phyloP scores from a whole-genome alignment of 2,797 vertebrate species.

The Coendou prehensilis region DNA sequence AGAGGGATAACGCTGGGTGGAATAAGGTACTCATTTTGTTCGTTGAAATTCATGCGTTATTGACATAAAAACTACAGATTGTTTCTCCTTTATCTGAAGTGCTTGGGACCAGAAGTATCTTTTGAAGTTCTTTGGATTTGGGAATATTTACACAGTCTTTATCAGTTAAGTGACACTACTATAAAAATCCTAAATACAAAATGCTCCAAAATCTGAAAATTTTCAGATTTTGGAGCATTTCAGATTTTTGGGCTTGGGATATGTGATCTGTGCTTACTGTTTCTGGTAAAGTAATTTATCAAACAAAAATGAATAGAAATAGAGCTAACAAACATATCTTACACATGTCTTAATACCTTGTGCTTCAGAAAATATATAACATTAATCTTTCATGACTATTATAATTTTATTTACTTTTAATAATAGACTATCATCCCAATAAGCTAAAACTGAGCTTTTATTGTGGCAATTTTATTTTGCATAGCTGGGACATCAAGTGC shows the following conservation, averaged over 20 bases:
- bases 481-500: conserved; percentile 49
- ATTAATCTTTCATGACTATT: not conserved
- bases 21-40: not conserved
- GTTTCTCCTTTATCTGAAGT: not conserved
- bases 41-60: not conserved
- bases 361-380: conserved; percentile 39
- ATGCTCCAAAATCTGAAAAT: not conserved
- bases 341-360: not conserved
- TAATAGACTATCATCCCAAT: conserved; percentile 36
- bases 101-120: not conserved
- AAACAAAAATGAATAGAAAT: conserved; percentile 65
- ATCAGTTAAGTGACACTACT: not conserved
- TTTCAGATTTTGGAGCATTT: not conserved
- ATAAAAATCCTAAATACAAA: not conserved
- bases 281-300: conserved; percentile 56
- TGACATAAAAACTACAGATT: not conserved
- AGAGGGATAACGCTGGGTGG: not conserved
- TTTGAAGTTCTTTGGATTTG: not conserved
- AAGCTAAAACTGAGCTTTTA: conserved; percentile 23
- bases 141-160: not conserved
- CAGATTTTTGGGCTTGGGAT: not conserved
- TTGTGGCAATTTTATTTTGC: conserved; percentile 58
- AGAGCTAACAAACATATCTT: not conserved
- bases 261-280: not conserved
- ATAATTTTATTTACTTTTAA: conserved; percentile 56